Evolutionary conservation across 53 echinoderm and acorn worm species (phyloP), one percentile per base, ranked within the genome.

Genomic region (Mesocentrotus franciscanus): DNA sequence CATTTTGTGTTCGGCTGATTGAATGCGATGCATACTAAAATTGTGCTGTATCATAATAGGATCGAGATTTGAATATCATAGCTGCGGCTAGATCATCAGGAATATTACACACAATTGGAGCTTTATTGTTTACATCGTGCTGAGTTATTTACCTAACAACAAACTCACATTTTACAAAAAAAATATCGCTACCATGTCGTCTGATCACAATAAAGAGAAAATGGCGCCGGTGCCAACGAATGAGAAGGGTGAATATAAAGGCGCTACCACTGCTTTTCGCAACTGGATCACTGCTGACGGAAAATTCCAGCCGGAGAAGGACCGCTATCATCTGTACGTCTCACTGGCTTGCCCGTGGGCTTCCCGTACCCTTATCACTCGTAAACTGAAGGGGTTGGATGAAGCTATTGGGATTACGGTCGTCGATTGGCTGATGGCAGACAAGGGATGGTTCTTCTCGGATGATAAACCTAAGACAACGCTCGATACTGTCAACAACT

Each of bases 271-370:
- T 81, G 81, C 81, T 8, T 81, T 81, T 42, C 81, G 81, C 36
- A 20, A 81, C 42, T 81, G 81, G 81, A 81, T 81, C 39, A 81
- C 58, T 96, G 98, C 95, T 71, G 98, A 97, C 95, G 98, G 96
- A 17, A 96, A 96, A 22, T 98, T 97, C 89, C 96, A 97, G 85
- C 96, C 96, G 66, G 98, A 97, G 94, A 93, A 83, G 33, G 94
- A 90, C 39, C 96, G 96, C 59, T 97, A 97, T 39, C 97, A 97
- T 85, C 96, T 98, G 39, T 98, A 98, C 89, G 98, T 97, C 0
- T 97, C 97, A 22, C 95, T 96, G 75, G 98, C 97, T 27, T 98
- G 97, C 90, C 98, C 98, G 2, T 98, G 97, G 98, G 97, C 97
- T 58, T 97, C 97, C 70, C 96, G 98, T 26, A 95, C 98, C 10